Conservation (phyloP, 1,140 invertebrate species). For the Pemphigus obesinymphae region DNA sequence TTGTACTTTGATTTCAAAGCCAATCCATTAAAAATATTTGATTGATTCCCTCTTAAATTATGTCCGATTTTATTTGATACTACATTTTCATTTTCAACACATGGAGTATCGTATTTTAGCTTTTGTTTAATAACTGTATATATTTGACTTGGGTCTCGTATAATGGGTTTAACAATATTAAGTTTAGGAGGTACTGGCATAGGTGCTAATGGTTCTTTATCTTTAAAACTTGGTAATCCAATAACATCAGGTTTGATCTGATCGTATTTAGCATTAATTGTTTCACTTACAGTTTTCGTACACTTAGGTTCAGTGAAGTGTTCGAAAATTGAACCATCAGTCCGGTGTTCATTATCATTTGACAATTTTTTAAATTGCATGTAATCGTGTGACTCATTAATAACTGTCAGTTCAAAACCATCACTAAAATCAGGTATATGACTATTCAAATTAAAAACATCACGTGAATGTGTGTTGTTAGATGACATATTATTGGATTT, state of each 20-base stretch:
- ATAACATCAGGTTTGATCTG: not conserved
- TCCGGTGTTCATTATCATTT: not conserved
- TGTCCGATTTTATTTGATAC: not conserved
- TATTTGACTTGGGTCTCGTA: constrained; percentile 14
- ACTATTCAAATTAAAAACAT: constrained; percentile 31
- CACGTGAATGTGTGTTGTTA: not conserved
- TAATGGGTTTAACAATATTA: constrained; percentile 17
- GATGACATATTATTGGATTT: not conserved
- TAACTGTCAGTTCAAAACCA: constrained; percentile 1
- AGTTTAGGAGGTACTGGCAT: not conserved
- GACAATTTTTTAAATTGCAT: not conserved
- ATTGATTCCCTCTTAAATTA: not conserved
- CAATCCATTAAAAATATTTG: not conserved
- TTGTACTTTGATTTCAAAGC: constrained; percentile 11
- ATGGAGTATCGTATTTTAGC: not conserved
- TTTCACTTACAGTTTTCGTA: not conserved
- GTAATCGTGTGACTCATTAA: not conserved
- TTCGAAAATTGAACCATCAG: constrained; percentile 31
- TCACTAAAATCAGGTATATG: constrained; percentile 23
- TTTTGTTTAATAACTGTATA: constrained; percentile 35
- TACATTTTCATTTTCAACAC: not conserved
- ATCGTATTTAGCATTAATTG: not conserved
- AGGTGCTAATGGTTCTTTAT: constrained; percentile 25
- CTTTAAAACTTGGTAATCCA: constrained; percentile 19
- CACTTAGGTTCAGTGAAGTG: not conserved